Evolutionary conservation across 2,888 invertebrate species (phyloP).

Genomic region (Luperina nickerlii): DNA sequence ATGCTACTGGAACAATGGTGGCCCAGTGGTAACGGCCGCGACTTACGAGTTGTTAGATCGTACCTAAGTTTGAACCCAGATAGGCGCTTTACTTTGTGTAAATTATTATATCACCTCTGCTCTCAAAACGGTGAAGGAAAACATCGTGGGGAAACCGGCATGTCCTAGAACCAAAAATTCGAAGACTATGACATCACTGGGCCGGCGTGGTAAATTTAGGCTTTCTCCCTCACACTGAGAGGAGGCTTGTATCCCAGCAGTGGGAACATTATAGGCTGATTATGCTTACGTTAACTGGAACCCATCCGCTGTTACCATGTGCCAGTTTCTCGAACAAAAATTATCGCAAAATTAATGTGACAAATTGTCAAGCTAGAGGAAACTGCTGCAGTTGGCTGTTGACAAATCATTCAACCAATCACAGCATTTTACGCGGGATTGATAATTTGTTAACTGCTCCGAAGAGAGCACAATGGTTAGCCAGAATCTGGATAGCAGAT

Average conservation of each 20-base stretch:
- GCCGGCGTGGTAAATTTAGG: background rate
- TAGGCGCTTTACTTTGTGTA: background rate
- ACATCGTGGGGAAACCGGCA: background rate
- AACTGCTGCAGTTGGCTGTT: background rate
- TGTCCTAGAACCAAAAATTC: background rate
- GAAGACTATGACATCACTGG: background rate
- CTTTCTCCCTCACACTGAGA: background rate
- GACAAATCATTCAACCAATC: background rate
- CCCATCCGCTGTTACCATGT: background rate
- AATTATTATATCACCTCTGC: background rate
- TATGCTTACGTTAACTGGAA: background rate
- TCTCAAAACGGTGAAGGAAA: background rate
- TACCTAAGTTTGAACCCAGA: background rate
- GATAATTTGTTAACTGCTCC: background rate
- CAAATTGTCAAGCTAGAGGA: background rate
- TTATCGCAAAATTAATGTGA: background rate
- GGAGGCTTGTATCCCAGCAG: background rate
- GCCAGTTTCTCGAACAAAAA: background rate
- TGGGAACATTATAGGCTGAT: no score
- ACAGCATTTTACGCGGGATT: background rate
- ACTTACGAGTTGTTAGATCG: background rate
- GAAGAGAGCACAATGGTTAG: background rate
- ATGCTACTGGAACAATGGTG: background rate
- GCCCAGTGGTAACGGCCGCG: background rate
- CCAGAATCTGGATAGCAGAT: background rate